Evolutionary conservation across 2,888 invertebrate species (phyloP).

Genomic region (Troglohyphantes excavatus): DNA sequence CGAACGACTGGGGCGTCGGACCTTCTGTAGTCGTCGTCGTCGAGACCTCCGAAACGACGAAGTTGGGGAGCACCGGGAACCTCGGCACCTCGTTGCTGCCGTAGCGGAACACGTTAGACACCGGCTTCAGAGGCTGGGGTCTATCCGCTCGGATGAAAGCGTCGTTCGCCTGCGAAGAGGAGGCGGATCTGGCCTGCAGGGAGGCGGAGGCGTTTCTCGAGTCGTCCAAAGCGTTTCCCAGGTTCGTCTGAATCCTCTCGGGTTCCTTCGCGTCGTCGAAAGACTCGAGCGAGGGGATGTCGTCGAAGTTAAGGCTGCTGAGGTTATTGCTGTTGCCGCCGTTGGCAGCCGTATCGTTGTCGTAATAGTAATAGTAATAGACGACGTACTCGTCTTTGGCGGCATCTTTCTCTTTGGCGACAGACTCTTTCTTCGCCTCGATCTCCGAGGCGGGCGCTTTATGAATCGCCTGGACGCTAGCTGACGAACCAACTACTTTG

Average conservation of each 20-base stretch:
- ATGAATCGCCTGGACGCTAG: slow-evolving; percentile 53
- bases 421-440: slow-evolving; percentile 31
- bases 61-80: slow-evolving; percentile 71
- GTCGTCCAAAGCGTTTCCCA: slow-evolving; percentile 25
- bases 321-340: neutral
- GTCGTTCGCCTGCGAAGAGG: neutral
- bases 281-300: slow-evolving; percentile 74
- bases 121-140: slow-evolving; percentile 53
- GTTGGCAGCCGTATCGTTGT: slow-evolving; percentile 57
- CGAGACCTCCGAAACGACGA: slow-evolving; percentile 43
- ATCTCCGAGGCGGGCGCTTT: slow-evolving; percentile 76
- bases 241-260: slow-evolving; percentile 27
- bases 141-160: slow-evolving; percentile 16
- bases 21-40: neutral
- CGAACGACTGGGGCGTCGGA: neutral
- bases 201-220: neutral
- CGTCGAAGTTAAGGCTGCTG: slow-evolving; percentile 73
- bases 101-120: slow-evolving; percentile 75
- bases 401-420: slow-evolving; percentile 73
- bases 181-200: slow-evolving; percentile 45
- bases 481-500: slow-evolving; percentile 43
- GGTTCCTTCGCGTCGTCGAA: slow-evolving; percentile 70
- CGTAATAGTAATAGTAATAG: slow-evolving; percentile 79
- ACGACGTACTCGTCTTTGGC: slow-evolving; percentile 76
- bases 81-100: slow-evolving; percentile 77